Percentiles rank a stretch among this genome's conserved stretches.
Evolutionary conservation across 2,113 vertebrate species (phyloP).

Genomic region (Bettongia penicillata): DNA sequence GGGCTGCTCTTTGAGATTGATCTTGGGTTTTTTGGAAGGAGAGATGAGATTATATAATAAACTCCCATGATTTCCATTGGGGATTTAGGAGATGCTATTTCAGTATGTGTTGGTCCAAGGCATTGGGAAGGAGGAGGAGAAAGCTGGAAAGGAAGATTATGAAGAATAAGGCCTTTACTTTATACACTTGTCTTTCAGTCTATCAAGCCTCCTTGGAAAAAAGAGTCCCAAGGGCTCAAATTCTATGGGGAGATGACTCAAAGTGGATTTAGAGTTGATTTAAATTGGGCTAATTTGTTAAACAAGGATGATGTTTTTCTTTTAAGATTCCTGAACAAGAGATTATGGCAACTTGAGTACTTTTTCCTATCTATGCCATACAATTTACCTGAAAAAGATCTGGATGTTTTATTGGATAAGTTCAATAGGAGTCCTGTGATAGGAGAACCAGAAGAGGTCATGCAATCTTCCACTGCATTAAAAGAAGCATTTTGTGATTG

Average conservation of each 20-base stretch:
- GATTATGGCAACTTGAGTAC: constrained; percentile 4
- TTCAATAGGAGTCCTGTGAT: too few relatives aligned
- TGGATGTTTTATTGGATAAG: too few relatives aligned
- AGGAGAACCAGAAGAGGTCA: too few relatives aligned
- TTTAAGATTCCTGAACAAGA: neutral
- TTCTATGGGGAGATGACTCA: neutral
- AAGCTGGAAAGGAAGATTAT: neutral
- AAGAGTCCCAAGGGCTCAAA: neutral
- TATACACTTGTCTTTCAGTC: neutral
- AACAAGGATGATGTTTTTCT: neutral
- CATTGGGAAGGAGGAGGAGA: constrained; percentile 14
- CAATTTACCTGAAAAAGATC: too few relatives aligned
- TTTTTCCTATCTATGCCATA: neutral
- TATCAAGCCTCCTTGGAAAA: constrained; percentile 2
- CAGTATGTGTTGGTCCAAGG: constrained; percentile 36
- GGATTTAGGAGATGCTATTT: constrained; percentile 75
- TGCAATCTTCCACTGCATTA: too few relatives aligned
- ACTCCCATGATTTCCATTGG: constrained; percentile 72
- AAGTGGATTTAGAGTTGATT: constrained; percentile 7
- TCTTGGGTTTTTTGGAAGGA: constrained; percentile 82
- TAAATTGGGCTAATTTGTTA: constrained; percentile 40
- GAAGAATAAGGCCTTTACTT: neutral
- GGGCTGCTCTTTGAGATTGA: constrained; percentile 83
- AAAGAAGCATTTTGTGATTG: too few relatives aligned
- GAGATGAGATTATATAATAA: constrained; percentile 85